Evolutionary conservation across 2,113 vertebrate genomes (phyloP), one percentile per base, ranked within the genome.

Genomic region (Abramis brama): DNA sequence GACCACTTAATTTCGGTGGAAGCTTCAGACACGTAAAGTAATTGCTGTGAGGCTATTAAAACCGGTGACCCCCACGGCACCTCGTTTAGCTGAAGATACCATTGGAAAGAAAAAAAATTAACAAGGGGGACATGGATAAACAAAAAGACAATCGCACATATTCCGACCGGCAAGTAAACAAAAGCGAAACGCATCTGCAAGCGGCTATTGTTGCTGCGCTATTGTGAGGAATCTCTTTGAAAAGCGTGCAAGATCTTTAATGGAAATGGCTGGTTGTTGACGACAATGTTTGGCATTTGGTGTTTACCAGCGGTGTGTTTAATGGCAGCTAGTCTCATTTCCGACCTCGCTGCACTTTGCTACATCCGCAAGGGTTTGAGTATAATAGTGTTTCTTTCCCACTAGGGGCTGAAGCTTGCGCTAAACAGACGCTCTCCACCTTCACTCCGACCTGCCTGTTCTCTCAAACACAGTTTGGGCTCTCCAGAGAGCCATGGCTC

Each of bases 31-130:
- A 89, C 80, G 19, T 71, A 68, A 66, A 77, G 78, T 89, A 90
- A 91, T 87, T 77, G 85, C 86, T 89, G 89, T 80, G 83, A 85
- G 85, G 66, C 88, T 89, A 87, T 91, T 91, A 88, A 88, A 89
- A 87, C 70, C 27, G 47, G 75, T 88, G 87, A 92, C 91, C 90
- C 78, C 73, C 15, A 89, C 55, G 86, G 82, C 85, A 87, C 88
- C 87, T 84, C 62, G 77, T 86, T 91, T 83, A 86, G 79, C 88
- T 59, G 84, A 64, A 62, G 64, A 88, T 62, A 64, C 83, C 83
- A 86, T 86, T 79, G 64, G 2, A 13, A 75, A 25, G 25, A 75
- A 76, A 88, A 43, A 45, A 66, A 81, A 83, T 83, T 52, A 86
- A 90, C 79, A 21, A 86, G 75, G 66, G 23, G 15, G 62, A 87